phyloP scores from a whole-genome alignment of 2,888 invertebrate species.

The Leptinotarsa tumamoca region DNA sequence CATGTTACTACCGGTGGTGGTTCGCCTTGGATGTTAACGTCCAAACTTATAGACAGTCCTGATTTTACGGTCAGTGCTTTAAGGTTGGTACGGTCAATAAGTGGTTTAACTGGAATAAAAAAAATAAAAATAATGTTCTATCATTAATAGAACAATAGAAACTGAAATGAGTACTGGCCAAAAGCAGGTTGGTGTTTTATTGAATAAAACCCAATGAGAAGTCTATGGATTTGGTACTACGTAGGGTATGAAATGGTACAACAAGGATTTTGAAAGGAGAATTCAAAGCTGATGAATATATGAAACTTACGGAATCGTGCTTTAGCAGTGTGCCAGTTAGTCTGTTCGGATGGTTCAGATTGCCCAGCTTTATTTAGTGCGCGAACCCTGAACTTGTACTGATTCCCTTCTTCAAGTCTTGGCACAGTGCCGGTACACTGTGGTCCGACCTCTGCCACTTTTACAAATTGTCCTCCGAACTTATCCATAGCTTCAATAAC shows the following conservation, averaged over 20 bases:
- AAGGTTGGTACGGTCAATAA: conserved; percentile 91
- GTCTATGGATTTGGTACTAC: too few species aligned
- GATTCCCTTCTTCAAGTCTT: conserved; percentile 91
- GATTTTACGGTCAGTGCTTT: conserved; percentile 87
- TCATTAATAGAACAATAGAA: not conserved
- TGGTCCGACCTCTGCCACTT: conserved; percentile 88
- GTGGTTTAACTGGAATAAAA: conserved; percentile 83
- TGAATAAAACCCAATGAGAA: too few species aligned
- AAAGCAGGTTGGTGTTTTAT: too few species aligned
- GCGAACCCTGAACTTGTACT: conserved; percentile 94
- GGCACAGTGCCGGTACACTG: conserved; percentile 88
- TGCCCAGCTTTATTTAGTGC: conserved; percentile 96
- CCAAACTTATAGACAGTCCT: conserved; percentile 87
- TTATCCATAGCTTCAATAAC: conserved; percentile 93
- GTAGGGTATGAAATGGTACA: too few species aligned
- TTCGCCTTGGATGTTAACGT: conserved; percentile 92
- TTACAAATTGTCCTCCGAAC: conserved; percentile 85
- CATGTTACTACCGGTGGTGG: conserved; percentile 94
- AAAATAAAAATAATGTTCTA: not conserved
- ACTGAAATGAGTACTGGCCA: too few species aligned
- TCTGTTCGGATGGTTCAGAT: conserved; percentile 91
- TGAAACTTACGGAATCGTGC: conserved; percentile 83
- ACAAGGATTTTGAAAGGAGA: not conserved
- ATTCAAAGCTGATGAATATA: conserved; percentile 8
- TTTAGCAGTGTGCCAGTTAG: conserved; percentile 92